phyloP scores from a whole-genome alignment of 2,113 vertebrate species.

The Gorsachius goisagi region DNA sequence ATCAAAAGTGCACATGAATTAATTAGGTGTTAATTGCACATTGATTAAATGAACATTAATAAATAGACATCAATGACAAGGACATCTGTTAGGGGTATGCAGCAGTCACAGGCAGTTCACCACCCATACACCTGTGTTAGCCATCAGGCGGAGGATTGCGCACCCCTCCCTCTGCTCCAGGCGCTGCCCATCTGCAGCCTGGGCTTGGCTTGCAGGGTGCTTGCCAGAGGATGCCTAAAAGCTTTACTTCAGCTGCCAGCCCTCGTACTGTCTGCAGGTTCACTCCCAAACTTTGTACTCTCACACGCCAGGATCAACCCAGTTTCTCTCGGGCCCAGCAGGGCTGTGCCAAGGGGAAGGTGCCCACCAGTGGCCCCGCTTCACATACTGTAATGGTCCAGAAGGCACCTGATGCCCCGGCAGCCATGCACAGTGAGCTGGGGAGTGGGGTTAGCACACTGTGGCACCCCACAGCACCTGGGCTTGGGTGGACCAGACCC shows the following conservation, averaged over 20 bases:
- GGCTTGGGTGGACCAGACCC: too few relatives aligned
- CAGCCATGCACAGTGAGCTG: fast-evolving
- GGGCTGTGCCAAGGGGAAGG: too few relatives aligned
- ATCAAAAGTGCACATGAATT: background rate
- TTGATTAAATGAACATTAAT: background rate
- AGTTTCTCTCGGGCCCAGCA: fast-evolving
- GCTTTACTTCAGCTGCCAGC: background rate
- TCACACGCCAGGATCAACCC: fast-evolving
- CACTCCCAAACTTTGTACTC: background rate
- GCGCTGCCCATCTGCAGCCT: background rate
- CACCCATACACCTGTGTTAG: fast-evolving
- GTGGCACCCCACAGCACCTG: background rate
- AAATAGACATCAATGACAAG: background rate
- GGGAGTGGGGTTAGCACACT: background rate
- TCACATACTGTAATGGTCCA: background rate
- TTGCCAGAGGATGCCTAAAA: background rate
- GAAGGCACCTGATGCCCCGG: too few relatives aligned
- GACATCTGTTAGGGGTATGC: background rate
- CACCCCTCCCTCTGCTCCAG: background rate
- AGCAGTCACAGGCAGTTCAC: background rate
- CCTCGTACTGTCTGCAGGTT: background rate
- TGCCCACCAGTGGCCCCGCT: background rate
- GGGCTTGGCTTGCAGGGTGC: fast-evolving
- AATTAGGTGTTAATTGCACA: background rate
- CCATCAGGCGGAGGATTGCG: too few relatives aligned